A percentile compares a stretch with the other conserved stretches of the same genome.
Conservation (phyloP, 1,140 invertebrate genomes). For the Metaphire vulgaris region DNA sequence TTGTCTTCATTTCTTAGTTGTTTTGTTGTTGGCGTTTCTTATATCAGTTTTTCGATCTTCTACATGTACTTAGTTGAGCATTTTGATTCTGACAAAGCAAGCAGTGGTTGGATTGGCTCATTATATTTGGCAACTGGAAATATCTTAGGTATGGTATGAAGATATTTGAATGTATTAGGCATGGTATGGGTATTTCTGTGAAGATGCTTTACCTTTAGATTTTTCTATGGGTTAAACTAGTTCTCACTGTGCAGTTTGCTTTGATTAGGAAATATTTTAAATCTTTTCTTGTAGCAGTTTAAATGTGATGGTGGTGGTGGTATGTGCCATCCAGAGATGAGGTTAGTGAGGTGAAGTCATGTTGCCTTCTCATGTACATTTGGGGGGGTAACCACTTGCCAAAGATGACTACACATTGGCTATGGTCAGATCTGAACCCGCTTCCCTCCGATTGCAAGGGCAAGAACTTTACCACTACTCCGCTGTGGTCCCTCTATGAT, state of each 20-base stretch:
- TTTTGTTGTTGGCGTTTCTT: constrained; percentile 11
- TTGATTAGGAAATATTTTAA: not conserved
- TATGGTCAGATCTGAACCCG: not conserved
- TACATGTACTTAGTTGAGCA: constrained; percentile 14
- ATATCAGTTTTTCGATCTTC: constrained; percentile 18
- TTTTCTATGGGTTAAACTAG: not conserved
- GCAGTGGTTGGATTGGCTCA: constrained; percentile 21
- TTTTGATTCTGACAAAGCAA: constrained; percentile 11
- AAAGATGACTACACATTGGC: not conserved
- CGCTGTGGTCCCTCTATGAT: not conserved
- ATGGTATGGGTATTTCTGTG: no score
- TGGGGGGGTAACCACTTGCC: no score
- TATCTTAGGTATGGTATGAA: constrained; percentile 4
- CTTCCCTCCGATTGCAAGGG: no score
- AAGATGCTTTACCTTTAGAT: not conserved
- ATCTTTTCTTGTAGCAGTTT: not conserved
- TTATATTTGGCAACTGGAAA: constrained; percentile 15
- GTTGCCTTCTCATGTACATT: no score
- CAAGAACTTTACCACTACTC: not conserved
- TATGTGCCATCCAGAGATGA: no score
- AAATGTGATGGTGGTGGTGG: no score
- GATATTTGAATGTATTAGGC: no score
- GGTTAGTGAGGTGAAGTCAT: no score
- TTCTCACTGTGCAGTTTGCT: not conserved
- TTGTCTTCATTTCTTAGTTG: constrained; percentile 16